Percentiles rank a stretch among this genome's conserved stretches.
These are phyloP conservation scores for Acipenser ruthenus DNA, from an alignment of 2,797 vertebrate genomes.

Conservation along the genomic window DNA sequence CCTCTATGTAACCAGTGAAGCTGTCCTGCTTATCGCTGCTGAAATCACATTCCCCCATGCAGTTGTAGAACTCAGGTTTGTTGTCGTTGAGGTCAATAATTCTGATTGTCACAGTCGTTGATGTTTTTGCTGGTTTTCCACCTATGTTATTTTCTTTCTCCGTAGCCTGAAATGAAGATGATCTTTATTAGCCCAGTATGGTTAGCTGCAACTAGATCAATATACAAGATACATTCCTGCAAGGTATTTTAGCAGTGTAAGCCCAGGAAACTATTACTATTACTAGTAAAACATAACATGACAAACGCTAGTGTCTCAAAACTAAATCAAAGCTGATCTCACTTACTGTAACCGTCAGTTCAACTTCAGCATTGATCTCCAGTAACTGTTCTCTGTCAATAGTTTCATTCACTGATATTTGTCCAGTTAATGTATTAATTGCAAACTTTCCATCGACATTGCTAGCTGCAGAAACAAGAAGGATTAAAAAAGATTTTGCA, in stretches of 20 bases:
- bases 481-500: not conserved
- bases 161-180: conserved; percentile 54
- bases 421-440: conserved; percentile 43
- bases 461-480: conserved; percentile 31
- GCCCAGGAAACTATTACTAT: too few species aligned
- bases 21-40: not conserved
- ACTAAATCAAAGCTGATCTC: not conserved
- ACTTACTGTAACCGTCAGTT: conserved; percentile 66
- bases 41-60: conserved; percentile 54
- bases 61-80: conserved; percentile 72
- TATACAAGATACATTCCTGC: too few species aligned
- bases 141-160: conserved; percentile 57
- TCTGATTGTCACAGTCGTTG: conserved; percentile 50
- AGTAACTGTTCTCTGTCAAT: conserved; percentile 74
- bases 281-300: too few species aligned
- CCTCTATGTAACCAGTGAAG: conserved; percentile 63
- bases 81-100: conserved; percentile 81
- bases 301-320: too few species aligned
- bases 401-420: conserved; percentile 44
- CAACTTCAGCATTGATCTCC: conserved; percentile 44
- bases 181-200: not conserved
- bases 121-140: conserved; percentile 35
- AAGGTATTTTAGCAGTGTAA: too few species aligned
- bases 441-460: conserved; percentile 43
- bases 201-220: too few species aligned